These are phyloP conservation scores for Reticulitermes lucifugus DNA, from an alignment of 2,888 invertebrate species.

Conservation along the genomic window DNA sequence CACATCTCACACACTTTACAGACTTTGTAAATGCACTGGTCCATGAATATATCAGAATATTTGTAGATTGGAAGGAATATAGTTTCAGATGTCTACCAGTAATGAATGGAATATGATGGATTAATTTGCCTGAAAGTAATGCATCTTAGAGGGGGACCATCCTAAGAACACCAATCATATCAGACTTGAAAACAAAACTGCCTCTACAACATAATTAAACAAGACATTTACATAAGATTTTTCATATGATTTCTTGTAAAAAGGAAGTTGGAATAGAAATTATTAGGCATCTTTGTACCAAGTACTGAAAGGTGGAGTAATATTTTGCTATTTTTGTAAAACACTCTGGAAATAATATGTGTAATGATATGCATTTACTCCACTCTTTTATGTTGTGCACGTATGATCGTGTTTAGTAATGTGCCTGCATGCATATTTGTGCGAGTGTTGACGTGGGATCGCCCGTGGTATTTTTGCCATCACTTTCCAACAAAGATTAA, in stretches of 20 bases:
- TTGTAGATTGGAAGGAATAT: background rate
- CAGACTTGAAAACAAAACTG: constrained; percentile 10
- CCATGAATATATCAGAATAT: constrained; percentile 3
- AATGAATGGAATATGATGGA: background rate
- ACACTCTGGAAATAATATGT: constrained; percentile 11
- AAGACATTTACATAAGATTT: background rate
- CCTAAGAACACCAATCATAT: constrained; percentile 37
- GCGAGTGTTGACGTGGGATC: background rate
- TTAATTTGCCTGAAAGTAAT: background rate
- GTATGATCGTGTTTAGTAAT: background rate
- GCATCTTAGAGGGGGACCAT: constrained; percentile 40
- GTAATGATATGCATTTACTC: background rate
- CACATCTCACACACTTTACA: background rate
- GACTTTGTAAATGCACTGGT: constrained; percentile 1
- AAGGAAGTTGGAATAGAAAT: background rate
- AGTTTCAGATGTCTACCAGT: background rate
- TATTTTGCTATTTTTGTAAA: constrained; percentile 48
- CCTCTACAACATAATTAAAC: constrained; percentile 6
- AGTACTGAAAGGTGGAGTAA: constrained; percentile 20
- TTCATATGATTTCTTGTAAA: background rate
- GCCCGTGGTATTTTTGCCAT: background rate
- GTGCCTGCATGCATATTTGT: background rate
- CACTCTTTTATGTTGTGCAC: constrained; percentile 12
- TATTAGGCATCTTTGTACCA: constrained; percentile 26
- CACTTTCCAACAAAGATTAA: background rate